Evolutionary conservation across 2,113 vertebrate species (phyloP).

Genomic region (Neogale vison): DNA sequence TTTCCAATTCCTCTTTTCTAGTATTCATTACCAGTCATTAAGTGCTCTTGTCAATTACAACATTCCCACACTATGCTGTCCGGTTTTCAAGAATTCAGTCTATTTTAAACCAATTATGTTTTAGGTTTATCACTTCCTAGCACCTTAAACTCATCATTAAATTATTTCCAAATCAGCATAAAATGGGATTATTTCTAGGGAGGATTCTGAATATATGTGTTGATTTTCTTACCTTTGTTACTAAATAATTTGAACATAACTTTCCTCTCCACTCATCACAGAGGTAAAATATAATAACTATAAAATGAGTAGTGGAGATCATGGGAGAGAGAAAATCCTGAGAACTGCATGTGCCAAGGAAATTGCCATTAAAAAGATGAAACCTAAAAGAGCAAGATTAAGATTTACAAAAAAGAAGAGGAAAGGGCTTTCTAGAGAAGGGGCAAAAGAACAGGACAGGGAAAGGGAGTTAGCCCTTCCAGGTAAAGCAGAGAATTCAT

Average conservation of each 20-base stretch:
- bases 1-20: background rate
- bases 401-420: background rate
- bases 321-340: background rate
- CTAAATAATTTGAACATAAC: background rate
- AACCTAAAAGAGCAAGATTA: background rate
- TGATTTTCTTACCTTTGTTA: background rate
- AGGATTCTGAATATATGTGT: background rate
- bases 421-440: background rate
- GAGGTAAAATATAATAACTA: background rate
- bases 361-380: background rate
- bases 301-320: background rate
- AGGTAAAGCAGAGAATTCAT: background rate
- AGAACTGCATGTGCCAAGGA: background rate
- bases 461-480: background rate
- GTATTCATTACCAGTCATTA: background rate
- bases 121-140: slow-evolving; percentile 30
- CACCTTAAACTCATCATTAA: slow-evolving; percentile 19
- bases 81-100: slow-evolving; percentile 16
- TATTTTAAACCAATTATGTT: slow-evolving; percentile 34
- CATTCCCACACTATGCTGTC: background rate
- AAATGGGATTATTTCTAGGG: background rate
- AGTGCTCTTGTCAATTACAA: background rate
- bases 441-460: background rate
- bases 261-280: background rate
- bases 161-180: background rate